Percentiles rank a stretch among this genome's conserved stretches.
Conservation (phyloP, 2,888 invertebrate species). For the Melinopterus prodromus region DNA sequence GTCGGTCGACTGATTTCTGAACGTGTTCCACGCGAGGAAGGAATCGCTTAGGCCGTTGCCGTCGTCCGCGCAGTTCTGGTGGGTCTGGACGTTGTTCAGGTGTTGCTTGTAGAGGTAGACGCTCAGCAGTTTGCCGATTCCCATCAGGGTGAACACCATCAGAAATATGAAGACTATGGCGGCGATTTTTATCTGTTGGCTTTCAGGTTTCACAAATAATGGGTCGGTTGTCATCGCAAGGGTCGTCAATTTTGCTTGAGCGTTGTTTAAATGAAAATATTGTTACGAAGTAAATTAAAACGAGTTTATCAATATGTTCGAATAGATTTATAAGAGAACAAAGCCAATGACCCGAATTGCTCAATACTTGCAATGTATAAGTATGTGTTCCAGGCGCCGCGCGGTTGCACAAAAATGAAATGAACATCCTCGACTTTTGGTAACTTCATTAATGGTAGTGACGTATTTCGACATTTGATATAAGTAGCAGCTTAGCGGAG, state of each 20-base stretch:
- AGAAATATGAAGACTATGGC: background rate
- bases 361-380: too few species aligned
- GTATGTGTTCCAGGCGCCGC: too few species aligned
- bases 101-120: background rate
- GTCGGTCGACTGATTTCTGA: background rate
- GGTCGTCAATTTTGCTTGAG: background rate
- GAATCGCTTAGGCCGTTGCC: background rate
- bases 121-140: background rate
- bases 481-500: too few species aligned
- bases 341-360: too few species aligned
- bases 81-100: background rate
- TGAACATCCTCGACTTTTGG: too few species aligned
- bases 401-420: too few species aligned
- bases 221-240: background rate
- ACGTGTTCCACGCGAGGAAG: background rate
- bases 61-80: background rate
- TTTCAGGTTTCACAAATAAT: too few species aligned
- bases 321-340: too few species aligned
- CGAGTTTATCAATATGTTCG: too few species aligned
- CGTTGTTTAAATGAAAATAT: background rate
- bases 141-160: background rate
- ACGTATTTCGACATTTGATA: too few species aligned
- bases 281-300: too few species aligned
- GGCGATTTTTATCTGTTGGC: background rate
- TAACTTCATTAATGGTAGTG: too few species aligned